Conservation (phyloP, 2,113 vertebrate species). For the Dromas ardeola region DNA sequence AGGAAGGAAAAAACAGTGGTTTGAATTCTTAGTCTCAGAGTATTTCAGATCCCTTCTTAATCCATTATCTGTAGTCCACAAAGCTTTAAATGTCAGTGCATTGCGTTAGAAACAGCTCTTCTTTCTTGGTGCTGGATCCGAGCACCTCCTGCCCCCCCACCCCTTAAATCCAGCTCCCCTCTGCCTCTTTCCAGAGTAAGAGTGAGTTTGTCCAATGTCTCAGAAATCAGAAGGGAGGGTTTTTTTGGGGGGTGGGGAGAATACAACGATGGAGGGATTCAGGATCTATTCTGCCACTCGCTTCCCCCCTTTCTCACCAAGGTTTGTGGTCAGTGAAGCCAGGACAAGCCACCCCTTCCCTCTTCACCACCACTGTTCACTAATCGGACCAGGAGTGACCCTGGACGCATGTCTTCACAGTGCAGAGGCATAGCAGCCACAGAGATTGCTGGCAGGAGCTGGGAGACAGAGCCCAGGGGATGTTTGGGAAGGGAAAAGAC, state of each 20-base stretch:
- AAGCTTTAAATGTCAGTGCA: slow-evolving; percentile 12
- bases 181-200: not conserved
- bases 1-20: slow-evolving; percentile 35
- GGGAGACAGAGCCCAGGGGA: not conserved
- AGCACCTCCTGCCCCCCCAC: not conserved
- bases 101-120: slow-evolving; percentile 25
- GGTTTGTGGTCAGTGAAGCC: not conserved
- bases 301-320: not conserved
- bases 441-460: not conserved
- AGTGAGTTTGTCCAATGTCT: not conserved
- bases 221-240: not conserved
- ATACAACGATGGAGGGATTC: not conserved
- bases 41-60: slow-evolving; percentile 46
- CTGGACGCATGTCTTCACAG: not conserved
- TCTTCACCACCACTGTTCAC: slow-evolving; percentile 14
- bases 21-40: not conserved
- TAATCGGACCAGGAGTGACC: not conserved
- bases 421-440: slow-evolving; percentile 55
- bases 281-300: not conserved
- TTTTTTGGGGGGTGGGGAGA: not conserved
- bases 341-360: not conserved
- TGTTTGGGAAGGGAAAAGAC: not conserved
- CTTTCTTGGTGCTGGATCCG: not conserved
- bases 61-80: not conserved
- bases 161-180: not conserved